Evolutionary conservation across 2,888 invertebrate species (phyloP), one percentile per base, ranked within the genome.

Genomic region (Harmothoe impar): DNA sequence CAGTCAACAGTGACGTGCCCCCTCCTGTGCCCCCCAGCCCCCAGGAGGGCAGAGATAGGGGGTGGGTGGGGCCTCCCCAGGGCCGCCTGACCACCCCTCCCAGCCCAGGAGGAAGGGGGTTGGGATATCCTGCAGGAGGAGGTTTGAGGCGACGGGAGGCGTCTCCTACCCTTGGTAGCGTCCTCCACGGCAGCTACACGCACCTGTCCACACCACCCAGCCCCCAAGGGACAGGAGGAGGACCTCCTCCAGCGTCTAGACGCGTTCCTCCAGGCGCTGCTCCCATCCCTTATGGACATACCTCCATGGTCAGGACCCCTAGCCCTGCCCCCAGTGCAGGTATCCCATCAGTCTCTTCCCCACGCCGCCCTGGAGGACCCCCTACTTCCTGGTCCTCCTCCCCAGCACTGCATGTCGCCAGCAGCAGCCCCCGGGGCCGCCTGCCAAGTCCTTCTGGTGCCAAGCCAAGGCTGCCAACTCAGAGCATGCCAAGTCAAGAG

Each of bases 171-270:
- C 0, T 17, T 17, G 25, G 25, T 25, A 77, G 5, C 62, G 15
- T 31, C 17, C 15, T 77, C 31, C 77, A 77, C 17, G 77, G 77
- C 25, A 77, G 81, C 43, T 35, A 81, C 81, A 81, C 35, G 15
- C 86, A 29, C 54, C 56, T 86, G 54, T 86, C 86, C 54, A 86
- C 86, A 25, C 86, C 86, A 25, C 86, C 86, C 17, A 54, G 54
- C 31, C 54, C 84, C 17, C 51, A 51, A 15, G 51, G 51, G 20
- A 78, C 31, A 29, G 78, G n/a, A 17, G 78, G n/a, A 17, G 25
- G 17, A 25, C 35, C 78, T 29, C 78, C 31, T 33, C n/a, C 31
- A n/a, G 29, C 25, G 1, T 25, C 78, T 25, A 78, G 78, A 62
- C 62, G 20, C 62, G 7, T 15, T 25, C 33, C 84, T n/a, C 84